Evolutionary conservation across 2,888 invertebrate genomes (phyloP).

Genomic region (Cheilosia grossa): DNA sequence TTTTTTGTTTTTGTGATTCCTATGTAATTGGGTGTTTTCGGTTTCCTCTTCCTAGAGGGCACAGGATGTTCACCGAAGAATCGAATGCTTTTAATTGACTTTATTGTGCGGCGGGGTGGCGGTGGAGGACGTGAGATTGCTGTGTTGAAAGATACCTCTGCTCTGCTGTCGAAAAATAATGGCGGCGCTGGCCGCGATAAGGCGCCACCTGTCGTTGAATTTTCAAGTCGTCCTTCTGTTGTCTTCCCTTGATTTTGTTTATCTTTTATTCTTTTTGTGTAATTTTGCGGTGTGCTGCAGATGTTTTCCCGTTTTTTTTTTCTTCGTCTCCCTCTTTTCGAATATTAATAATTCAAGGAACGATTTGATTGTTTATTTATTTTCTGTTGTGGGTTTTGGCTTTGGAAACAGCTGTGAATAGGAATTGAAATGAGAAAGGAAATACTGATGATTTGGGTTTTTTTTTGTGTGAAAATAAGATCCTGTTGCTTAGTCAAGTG

Average conservation of each 20-base stretch:
- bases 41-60: slow-evolving; percentile 25
- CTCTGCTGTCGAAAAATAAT: background rate
- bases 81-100: slow-evolving; percentile 71
- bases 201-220: slow-evolving; percentile 62
- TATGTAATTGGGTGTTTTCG: slow-evolving; percentile 46
- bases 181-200: slow-evolving; percentile 26
- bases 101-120: slow-evolving; percentile 4
- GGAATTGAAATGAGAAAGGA: slow-evolving; percentile 8
- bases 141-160: slow-evolving; percentile 27
- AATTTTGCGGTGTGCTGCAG: slow-evolving; percentile 40
- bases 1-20: slow-evolving; percentile 8
- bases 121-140: background rate
- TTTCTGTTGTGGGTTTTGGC: slow-evolving; percentile 19
- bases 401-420: slow-evolving; percentile 18
- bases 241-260: slow-evolving; percentile 2
- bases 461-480: background rate
- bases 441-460: slow-evolving; percentile 6
- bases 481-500: slow-evolving; percentile 26
- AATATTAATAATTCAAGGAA: slow-evolving; percentile 53
- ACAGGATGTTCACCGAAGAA: slow-evolving; percentile 38
- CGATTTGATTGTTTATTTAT: slow-evolving; percentile 62
- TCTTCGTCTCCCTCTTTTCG: background rate
- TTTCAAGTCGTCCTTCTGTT: background rate
- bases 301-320: slow-evolving; percentile 15
- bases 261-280: background rate